Conservation (phyloP, 2,888 invertebrate genomes). For the Mythimna ferrago region DNA sequence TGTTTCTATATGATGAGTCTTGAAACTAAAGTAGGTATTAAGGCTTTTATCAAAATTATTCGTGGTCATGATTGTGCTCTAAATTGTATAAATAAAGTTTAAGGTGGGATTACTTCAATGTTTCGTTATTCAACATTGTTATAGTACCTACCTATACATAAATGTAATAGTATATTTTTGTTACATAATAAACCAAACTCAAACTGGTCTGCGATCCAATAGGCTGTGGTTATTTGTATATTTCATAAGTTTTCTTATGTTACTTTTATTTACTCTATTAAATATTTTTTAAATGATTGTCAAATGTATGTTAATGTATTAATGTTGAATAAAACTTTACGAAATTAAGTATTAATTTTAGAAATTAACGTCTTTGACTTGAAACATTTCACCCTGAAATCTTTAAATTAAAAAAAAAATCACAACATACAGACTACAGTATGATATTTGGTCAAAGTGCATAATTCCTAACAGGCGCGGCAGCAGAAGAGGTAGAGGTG, state of each 20-base stretch:
- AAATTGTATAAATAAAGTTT: slow-evolving; percentile 35
- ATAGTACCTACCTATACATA: slow-evolving; percentile 14
- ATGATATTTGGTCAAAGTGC: too few relatives aligned
- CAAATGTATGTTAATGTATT: slow-evolving; percentile 75
- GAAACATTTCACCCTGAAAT: background rate
- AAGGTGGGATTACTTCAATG: slow-evolving; percentile 15
- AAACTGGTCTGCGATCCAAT: slow-evolving; percentile 88
- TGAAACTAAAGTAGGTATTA: background rate
- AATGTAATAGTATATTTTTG: slow-evolving; percentile 51
- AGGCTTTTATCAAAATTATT: slow-evolving; percentile 4
- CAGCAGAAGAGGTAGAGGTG: too few relatives aligned
- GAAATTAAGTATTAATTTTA: slow-evolving; percentile 53
- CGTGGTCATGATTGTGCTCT: slow-evolving; percentile 36
- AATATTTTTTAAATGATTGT: slow-evolving; percentile 71
- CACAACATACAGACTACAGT: too few relatives aligned
- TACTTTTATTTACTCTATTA: slow-evolving; percentile 76
- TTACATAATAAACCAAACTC: slow-evolving; percentile 74
- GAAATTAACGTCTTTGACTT: slow-evolving; percentile 30
- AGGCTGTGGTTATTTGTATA: slow-evolving; percentile 88
- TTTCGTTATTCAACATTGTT: slow-evolving; percentile 17
- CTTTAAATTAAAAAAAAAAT: background rate
- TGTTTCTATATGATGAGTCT: background rate
- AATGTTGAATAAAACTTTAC: slow-evolving; percentile 80
- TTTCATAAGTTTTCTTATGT: slow-evolving; percentile 72
- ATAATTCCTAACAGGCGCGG: too few relatives aligned